These are phyloP conservation scores for Crypturellus undulatus DNA, from an alignment of 2,113 vertebrate species.

Conservation along the genomic window DNA sequence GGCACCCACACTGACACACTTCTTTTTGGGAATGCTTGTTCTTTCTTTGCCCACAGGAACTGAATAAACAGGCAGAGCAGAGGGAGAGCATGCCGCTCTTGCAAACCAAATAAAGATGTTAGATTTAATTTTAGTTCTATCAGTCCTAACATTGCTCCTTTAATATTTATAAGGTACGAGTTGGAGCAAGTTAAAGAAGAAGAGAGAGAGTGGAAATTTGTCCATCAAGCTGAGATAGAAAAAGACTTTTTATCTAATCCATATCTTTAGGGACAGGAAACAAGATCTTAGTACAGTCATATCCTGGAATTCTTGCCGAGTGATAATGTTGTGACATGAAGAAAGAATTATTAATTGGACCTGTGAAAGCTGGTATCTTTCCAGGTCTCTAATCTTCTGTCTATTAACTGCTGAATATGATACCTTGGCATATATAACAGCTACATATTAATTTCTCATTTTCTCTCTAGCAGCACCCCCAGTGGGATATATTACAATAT, in stretches of 20 bases:
- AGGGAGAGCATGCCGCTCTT: neutral
- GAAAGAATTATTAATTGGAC: slow-evolving; percentile 41
- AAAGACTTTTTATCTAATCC: neutral
- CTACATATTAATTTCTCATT: slow-evolving; percentile 54
- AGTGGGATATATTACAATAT: slow-evolving; percentile 5
- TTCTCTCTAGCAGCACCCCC: slow-evolving; percentile 22
- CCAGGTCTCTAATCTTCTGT: slow-evolving; percentile 40
- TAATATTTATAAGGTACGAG: slow-evolving; percentile 53
- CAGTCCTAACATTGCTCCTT: neutral
- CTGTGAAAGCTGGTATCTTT: slow-evolving; percentile 38
- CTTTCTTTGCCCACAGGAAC: neutral
- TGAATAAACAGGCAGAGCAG: neutral
- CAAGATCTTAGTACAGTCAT: neutral
- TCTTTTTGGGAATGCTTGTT: neutral
- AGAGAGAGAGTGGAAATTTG: neutral
- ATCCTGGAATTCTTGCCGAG: slow-evolving; percentile 6
- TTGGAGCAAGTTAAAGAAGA: slow-evolving; percentile 11
- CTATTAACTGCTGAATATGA: slow-evolving; percentile 4
- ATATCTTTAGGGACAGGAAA: neutral
- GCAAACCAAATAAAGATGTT: neutral
- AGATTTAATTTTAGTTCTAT: slow-evolving; percentile 25
- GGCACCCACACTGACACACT: neutral
- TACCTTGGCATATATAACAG: slow-evolving; percentile 13
- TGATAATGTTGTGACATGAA: slow-evolving; percentile 28
- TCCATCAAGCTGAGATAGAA: neutral